These are phyloP conservation scores for Perca fluviatilis DNA, from an alignment of 2,113 vertebrate species.

Conservation along the genomic window DNA sequence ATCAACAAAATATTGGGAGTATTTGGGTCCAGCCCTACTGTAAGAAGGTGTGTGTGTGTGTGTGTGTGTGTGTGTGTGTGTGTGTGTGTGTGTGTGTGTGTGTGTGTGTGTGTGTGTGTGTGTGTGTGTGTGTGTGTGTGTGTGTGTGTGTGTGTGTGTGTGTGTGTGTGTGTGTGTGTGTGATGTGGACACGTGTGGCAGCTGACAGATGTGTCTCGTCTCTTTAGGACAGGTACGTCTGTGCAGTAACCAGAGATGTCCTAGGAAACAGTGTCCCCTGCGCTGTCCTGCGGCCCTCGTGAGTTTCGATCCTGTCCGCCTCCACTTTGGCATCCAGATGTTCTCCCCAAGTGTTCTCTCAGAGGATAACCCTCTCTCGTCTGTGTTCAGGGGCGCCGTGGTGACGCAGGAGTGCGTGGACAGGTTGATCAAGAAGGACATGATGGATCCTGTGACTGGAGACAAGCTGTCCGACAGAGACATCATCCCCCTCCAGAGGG, in stretches of 20 bases:
- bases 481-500: conserved; percentile 91
- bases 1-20: too few relatives aligned
- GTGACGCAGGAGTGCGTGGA: conserved; percentile 94
- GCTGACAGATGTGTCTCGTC: not conserved
- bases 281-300: conserved; percentile 90
- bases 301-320: conserved; percentile 67
- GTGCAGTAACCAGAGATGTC: conserved; percentile 90
- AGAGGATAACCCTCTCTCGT: not conserved
- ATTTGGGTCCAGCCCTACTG: too few relatives aligned
- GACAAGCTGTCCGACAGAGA: conserved; percentile 87
- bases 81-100: too few relatives aligned
- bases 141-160: too few relatives aligned
- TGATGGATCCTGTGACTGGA: conserved; percentile 89
- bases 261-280: conserved; percentile 92
- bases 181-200: not conserved
- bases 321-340: not conserved
- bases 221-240: conserved; percentile 89
- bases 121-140: not conserved
- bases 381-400: conserved; percentile 83
- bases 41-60: too few relatives aligned
- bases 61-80: too few relatives aligned
- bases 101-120: too few relatives aligned
- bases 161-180: not conserved
- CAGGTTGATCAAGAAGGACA: conserved; percentile 91
- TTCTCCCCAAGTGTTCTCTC: not conserved